Percentiles rank a stretch among this genome's conserved stretches.
Conservation (phyloP, 2,888 invertebrate genomes). For the Drosophila paramelanica region DNA sequence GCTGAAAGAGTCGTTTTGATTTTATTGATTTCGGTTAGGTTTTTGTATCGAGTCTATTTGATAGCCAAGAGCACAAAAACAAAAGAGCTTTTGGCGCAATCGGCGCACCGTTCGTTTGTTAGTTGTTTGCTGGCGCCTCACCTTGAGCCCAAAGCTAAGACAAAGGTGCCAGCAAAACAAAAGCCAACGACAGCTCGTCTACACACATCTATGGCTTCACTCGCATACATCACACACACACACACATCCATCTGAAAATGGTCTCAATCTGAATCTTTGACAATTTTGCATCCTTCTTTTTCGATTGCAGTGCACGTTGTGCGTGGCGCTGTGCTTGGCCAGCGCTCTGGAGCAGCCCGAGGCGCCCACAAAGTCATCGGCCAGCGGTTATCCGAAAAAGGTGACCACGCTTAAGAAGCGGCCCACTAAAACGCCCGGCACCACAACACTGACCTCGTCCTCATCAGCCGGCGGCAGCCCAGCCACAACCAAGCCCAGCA, state of each 20-base stretch:
- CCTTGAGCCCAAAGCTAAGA: slow-evolving; percentile 61
- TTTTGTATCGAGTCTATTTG: slow-evolving; percentile 52
- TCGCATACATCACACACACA: not conserved
- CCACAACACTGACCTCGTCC: slow-evolving; percentile 19
- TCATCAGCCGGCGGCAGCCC: slow-evolving; percentile 9
- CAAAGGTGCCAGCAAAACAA: slow-evolving; percentile 43
- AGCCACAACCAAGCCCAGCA: slow-evolving; percentile 62
- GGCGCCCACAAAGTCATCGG: slow-evolving; percentile 37
- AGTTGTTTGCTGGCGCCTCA: slow-evolving; percentile 50
- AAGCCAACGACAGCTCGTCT: slow-evolving; percentile 10
- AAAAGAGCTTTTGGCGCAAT: slow-evolving; percentile 60
- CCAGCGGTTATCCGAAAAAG: slow-evolving; percentile 81
- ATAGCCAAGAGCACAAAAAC: slow-evolving; percentile 52
- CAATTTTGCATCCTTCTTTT: slow-evolving; percentile 4
- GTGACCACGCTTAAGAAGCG: slow-evolving; percentile 81
- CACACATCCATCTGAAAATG: not conserved
- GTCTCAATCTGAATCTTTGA: not conserved
- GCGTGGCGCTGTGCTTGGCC: slow-evolving; percentile 60
- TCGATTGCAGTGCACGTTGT: slow-evolving; percentile 58
- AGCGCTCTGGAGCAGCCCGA: slow-evolving; percentile 43
- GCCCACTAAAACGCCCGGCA: slow-evolving; percentile 72
- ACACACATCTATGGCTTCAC: not conserved
- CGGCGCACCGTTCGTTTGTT: slow-evolving; percentile 29
- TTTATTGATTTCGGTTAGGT: slow-evolving; percentile 49
- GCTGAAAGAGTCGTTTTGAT: slow-evolving; percentile 47